Conservation (phyloP, 2,113 vertebrate species). For the Mellivora capensis region DNA sequence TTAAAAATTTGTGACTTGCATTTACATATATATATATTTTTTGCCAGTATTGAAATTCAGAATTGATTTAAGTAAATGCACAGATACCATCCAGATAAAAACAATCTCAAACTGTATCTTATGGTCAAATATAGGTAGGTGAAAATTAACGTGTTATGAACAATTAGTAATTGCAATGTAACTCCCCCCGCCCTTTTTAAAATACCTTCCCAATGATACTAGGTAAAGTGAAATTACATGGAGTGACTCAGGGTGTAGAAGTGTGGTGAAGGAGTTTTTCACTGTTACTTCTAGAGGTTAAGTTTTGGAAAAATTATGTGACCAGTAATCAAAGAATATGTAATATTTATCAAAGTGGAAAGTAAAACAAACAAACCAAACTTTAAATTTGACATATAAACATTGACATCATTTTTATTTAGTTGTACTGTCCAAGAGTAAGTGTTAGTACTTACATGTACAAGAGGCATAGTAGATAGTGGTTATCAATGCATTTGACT, state of each 20-base stretch:
- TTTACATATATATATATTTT: rapidly evolving
- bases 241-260: neutral
- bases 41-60: neutral
- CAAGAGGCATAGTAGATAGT: neutral
- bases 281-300: neutral
- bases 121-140: neutral
- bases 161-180: slow-evolving; percentile 19
- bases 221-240: neutral
- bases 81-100: slow-evolving; percentile 39
- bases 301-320: neutral
- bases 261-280: neutral
- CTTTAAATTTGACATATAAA: neutral
- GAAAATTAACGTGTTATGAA: slow-evolving; percentile 25
- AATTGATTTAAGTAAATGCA: slow-evolving; percentile 52
- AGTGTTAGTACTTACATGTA: neutral
- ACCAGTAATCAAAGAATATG: neutral
- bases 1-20: neutral
- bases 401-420: neutral
- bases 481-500: neutral
- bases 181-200: neutral
- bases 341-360: neutral
- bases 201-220: neutral
- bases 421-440: neutral
- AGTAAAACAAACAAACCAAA: neutral
- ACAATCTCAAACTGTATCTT: slow-evolving; percentile 16